These are phyloP conservation scores for Spea bombifrons DNA, from an alignment of 2,113 vertebrate genomes.

Conservation along the genomic window DNA sequence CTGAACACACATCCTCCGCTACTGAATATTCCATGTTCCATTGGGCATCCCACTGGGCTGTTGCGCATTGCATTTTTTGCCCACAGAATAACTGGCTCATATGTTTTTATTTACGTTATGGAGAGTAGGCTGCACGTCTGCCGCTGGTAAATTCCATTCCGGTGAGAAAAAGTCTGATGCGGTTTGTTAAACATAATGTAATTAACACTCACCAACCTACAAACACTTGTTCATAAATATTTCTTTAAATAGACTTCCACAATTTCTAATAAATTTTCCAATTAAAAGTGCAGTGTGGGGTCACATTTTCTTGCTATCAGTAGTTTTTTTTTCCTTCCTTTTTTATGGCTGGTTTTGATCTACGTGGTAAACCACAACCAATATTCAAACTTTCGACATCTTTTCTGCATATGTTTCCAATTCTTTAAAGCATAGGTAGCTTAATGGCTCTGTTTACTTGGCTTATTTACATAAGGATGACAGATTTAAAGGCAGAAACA, in stretches of 20 bases:
- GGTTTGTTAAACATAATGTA: too few species aligned
- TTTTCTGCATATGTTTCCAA: constrained; percentile 54
- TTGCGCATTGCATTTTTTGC: too few species aligned
- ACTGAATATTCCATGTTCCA: too few species aligned
- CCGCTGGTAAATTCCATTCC: too few species aligned
- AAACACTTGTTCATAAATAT: neutral
- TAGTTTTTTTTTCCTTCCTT: neutral
- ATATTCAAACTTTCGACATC: constrained; percentile 53
- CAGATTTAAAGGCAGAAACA: constrained; percentile 25
- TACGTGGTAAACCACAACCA: constrained; percentile 47
- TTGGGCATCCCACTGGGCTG: too few species aligned
- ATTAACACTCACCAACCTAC: too few species aligned
- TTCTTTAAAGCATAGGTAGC: constrained; percentile 50
- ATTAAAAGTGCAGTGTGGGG: constrained; percentile 10
- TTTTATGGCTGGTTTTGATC: constrained; percentile 59
- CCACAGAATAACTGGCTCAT: too few species aligned
- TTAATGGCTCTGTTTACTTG: constrained; percentile 40
- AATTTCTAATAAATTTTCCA: neutral
- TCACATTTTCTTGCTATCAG: constrained; percentile 38
- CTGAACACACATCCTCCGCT: too few species aligned
- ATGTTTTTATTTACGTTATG: too few species aligned
- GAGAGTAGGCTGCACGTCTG: too few species aligned
- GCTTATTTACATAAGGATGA: constrained; percentile 38
- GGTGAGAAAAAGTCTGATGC: too few species aligned
- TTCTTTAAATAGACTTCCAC: neutral